Evolutionary conservation across 2,888 invertebrate species (phyloP), one percentile per base, ranked within the genome.

Genomic region (Epirrhoe tristata): DNA sequence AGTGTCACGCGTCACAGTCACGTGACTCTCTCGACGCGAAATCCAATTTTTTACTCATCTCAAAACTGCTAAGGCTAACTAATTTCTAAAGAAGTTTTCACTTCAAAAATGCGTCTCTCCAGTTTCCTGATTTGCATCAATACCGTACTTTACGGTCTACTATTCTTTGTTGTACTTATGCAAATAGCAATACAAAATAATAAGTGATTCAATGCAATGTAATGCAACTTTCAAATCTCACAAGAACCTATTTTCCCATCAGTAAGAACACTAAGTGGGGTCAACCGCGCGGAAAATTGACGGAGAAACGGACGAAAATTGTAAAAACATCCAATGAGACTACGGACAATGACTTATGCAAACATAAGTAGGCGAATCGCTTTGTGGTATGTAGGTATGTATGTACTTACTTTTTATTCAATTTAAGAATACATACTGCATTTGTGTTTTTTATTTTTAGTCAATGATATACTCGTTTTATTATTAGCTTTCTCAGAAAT

Each of bases 221-320:
- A 54, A 63, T 63, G 67, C 67, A 48, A 63, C 52, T 67, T 59
- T 67, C 51, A 51, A 51, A 52, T 63, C 58, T 67, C 31, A 10
- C 65, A 66, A 66, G 56, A 66, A 66, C 51, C 60, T 48, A 59
- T 65, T 67, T 63, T 63, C 59, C 67, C 63, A 67, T 63, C 56
- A 64, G 64, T 62, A 53, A 31, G 34, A 60, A 36, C 58, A 51
- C 32, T 64, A 68, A 75, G 72, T 75, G 73, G 65, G 71, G 39
- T 64, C 77, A 76, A 60, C 77, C 64, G 64, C 52, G 63, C 67
- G 78, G 74, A 75, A 77, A 76, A 79, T 79, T 77, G 71, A 69
- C 73, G 66, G 67, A 71, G 71, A 72, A 77, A 72, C 73, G 70
- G 69, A 63, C 69, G 72, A 75, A 76, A 77, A 75, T 77, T 78